These are phyloP conservation scores for Drosophila siamana DNA, from an alignment of 2,888 invertebrate species.

Conservation along the genomic window DNA sequence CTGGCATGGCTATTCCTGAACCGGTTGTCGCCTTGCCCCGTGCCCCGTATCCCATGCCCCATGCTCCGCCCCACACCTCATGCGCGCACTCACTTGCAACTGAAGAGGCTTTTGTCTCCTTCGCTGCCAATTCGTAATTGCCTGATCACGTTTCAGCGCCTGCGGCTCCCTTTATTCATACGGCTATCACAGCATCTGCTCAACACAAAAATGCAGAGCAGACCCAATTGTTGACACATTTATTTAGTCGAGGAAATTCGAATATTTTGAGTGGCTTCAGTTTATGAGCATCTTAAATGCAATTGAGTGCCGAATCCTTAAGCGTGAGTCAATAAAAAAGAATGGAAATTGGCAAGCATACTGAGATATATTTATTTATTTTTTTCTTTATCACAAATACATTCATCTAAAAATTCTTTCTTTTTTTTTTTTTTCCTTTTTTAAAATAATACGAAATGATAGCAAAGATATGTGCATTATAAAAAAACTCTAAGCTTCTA, in stretches of 20 bases:
- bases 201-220: slow-evolving; percentile 1
- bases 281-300: slow-evolving; percentile 61
- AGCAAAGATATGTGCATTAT: too few species aligned
- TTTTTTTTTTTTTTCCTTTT: too few species aligned
- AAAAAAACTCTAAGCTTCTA: too few species aligned
- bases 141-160: slow-evolving; percentile 68
- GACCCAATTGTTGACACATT: slow-evolving; percentile 67
- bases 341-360: too few species aligned
- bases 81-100: slow-evolving; percentile 3
- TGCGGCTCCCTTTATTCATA: slow-evolving; percentile 34
- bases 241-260: slow-evolving; percentile 52
- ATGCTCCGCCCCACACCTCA: neutral
- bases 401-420: too few species aligned
- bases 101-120: slow-evolving; percentile 35
- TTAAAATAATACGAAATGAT: too few species aligned
- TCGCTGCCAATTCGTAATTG: slow-evolving; percentile 58
- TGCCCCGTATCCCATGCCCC: neutral
- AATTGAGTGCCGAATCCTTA: slow-evolving; percentile 19
- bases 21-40: slow-evolving; percentile 51
- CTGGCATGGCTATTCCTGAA: slow-evolving; percentile 53
- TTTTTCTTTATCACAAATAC: too few species aligned
- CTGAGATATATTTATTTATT: too few species aligned
- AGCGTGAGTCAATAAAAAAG: too few species aligned
- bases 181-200: slow-evolving; percentile 33
- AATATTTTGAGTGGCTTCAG: slow-evolving; percentile 49